Evolutionary conservation across 2,113 vertebrate genomes (phyloP).

Genomic region (Caracal caracal): DNA sequence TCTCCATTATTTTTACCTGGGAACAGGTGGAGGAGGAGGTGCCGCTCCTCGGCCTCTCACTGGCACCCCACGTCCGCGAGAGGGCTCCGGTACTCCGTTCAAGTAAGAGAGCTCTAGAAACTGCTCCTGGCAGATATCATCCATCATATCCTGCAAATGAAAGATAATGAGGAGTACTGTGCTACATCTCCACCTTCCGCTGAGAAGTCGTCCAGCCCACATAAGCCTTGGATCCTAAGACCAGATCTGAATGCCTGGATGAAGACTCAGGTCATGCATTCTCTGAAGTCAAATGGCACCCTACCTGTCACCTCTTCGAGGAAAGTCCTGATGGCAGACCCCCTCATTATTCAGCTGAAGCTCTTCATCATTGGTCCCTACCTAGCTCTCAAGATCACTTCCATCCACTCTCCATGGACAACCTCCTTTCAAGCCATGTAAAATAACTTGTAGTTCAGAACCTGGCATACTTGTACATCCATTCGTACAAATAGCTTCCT

Average conservation of each 20-base stretch:
- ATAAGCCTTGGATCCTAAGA: neutral
- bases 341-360: neutral
- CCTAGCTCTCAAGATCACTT: constrained; percentile 45
- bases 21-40: constrained; percentile 91
- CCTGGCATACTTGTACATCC: neutral
- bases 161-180: neutral
- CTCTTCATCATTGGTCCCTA: constrained; percentile 21
- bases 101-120: constrained; percentile 96
- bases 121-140: constrained; percentile 94
- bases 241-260: constrained; percentile 21
- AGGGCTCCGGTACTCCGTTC: constrained; percentile 93
- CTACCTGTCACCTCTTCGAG: constrained; percentile 24
- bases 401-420: neutral
- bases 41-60: constrained; percentile 92
- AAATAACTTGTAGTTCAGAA: constrained; percentile 47
- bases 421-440: constrained; percentile 13
- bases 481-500: constrained; percentile 47
- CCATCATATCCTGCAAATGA: constrained; percentile 95
- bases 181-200: neutral
- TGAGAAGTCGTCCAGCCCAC: constrained; percentile 24
- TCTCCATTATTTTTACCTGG: constrained; percentile 86
- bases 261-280: constrained; percentile 29
- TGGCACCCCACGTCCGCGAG: constrained; percentile 90
- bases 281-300: constrained; percentile 25
- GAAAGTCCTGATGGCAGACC: constrained; percentile 18